Base-by-base conservation (phyloP, 2,113 vertebrate genomes). In the Leucoraja erinaceus region DNA sequence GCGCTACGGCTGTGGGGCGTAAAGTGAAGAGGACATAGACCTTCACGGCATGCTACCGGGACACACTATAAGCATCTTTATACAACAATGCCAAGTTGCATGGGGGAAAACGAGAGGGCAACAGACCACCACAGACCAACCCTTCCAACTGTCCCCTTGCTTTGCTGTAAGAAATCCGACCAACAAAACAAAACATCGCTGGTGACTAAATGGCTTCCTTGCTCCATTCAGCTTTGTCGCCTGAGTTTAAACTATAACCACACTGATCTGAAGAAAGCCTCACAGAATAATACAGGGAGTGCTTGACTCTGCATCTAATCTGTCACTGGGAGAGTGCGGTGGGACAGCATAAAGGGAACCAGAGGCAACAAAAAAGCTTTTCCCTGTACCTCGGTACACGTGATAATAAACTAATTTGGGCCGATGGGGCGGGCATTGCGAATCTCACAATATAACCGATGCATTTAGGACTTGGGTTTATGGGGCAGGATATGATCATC, bases 11-110 rank as follows among this genome's bases (percentile, higher is more conserved):
- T 66, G 83, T 66, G 83, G 38, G 83, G 61, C 6, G 14, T 14
- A 31, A 18, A 81, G 78, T 54, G 16, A 33, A 14, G 81, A 61
- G 11, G 59, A 63, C n/a, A 33, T 1, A n/a, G 83, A n/a, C 63
- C 83, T 31, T 63, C 83, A 88, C 59, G 63, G 83, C 83, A 88
- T 88, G 83, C 31, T 88, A 66, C 83, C 31, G n/a, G 56, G 28
- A 2, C 56, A 88, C 56, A 88, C 59, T 88, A 88, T 88, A 31
- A 66, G 59, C 83, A 88, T 88, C 83, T 88, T 63, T 88, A 88
- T 88, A 63, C 83, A 18, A 63, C 5, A 88, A 88, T 88, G 31
- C 83, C 5, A 1, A 11, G 61, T 88, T 63, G 61, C 22, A 88
- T 88, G 83, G 59, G 61, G 61, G 28, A 56, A 56, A 63, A 88